A percentile compares a stretch with the other conserved stretches of the same genome.
Conservation (phyloP, 2,888 invertebrate genomes). For the Xestia ashworthii region DNA sequence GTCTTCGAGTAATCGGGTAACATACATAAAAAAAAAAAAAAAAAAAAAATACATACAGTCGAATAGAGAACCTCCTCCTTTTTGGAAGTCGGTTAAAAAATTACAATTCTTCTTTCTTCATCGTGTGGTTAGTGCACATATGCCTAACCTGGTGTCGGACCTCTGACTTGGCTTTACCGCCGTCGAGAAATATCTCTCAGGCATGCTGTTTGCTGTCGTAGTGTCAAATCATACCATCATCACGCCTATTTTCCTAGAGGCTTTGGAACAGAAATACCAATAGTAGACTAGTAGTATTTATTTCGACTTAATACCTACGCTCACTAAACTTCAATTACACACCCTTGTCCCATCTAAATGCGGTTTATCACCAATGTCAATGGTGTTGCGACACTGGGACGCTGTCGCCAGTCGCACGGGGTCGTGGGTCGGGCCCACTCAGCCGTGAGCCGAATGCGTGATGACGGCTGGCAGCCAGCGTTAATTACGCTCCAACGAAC, state of each 20-base stretch:
- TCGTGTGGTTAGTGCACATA: too few species aligned
- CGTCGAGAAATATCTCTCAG: too few species aligned
- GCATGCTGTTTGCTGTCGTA: too few species aligned
- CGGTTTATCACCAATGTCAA: constrained; percentile 42
- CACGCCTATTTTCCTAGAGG: neutral
- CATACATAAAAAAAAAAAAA: too few species aligned
- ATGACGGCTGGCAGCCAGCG: constrained; percentile 82
- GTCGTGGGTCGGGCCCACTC: constrained; percentile 66
- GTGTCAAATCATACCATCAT: neutral
- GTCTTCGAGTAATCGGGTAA: too few species aligned
- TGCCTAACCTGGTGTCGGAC: too few species aligned
- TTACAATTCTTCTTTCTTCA: neutral
- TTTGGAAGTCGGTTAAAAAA: too few species aligned
- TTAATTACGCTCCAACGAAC: constrained; percentile 83
- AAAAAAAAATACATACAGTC: too few species aligned
- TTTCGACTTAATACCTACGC: neutral
- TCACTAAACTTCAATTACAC: constrained; percentile 21
- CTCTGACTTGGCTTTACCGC: too few species aligned
- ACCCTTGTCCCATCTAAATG: constrained; percentile 25
- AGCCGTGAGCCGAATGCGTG: constrained; percentile 78
- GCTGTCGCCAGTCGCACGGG: constrained; percentile 49
- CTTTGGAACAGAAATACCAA: neutral
- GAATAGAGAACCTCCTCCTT: too few species aligned
- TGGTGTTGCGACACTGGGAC: constrained; percentile 53
- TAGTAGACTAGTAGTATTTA: neutral